A percentile compares a stretch with the other conserved stretches of the same genome.
These are phyloP conservation scores for Erpornis zantholeuca DNA, from an alignment of 2,113 vertebrate genomes.

Conservation along the genomic window DNA sequence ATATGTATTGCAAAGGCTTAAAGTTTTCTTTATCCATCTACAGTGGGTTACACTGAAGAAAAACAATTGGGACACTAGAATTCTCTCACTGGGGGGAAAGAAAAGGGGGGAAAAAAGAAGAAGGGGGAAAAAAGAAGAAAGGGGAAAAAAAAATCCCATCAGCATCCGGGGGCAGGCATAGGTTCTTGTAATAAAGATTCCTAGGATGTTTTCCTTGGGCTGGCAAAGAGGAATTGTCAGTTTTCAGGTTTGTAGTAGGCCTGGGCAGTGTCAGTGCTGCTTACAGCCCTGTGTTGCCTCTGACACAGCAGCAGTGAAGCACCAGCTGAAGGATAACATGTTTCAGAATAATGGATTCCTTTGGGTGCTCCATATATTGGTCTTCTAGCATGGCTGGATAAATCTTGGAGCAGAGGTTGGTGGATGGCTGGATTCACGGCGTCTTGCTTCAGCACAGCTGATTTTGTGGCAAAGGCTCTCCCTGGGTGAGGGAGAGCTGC, in stretches of 20 bases:
- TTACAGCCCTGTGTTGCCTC: background rate
- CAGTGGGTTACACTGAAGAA: background rate
- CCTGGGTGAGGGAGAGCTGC: background rate
- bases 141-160: fast-evolving
- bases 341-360: background rate
- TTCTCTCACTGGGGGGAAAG: background rate
- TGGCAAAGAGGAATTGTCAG: background rate
- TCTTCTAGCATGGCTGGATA: background rate
- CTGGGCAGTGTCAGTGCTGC: background rate
- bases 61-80: background rate
- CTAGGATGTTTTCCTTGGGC: background rate
- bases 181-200: background rate
- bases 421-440: fast-evolving
- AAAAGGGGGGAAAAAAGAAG: fast-evolving
- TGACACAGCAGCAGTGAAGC: background rate
- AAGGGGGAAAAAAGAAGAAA: fast-evolving
- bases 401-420: background rate
- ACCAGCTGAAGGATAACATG: fast-evolving
- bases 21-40: background rate
- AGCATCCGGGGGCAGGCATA: fast-evolving
- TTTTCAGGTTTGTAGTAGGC: background rate
- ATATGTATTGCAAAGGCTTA: background rate
- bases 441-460: fast-evolving
- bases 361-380: fast-evolving
- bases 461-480: background rate